phyloP scores from a whole-genome alignment of 2,888 invertebrate genomes.

The Junonia oenone region DNA sequence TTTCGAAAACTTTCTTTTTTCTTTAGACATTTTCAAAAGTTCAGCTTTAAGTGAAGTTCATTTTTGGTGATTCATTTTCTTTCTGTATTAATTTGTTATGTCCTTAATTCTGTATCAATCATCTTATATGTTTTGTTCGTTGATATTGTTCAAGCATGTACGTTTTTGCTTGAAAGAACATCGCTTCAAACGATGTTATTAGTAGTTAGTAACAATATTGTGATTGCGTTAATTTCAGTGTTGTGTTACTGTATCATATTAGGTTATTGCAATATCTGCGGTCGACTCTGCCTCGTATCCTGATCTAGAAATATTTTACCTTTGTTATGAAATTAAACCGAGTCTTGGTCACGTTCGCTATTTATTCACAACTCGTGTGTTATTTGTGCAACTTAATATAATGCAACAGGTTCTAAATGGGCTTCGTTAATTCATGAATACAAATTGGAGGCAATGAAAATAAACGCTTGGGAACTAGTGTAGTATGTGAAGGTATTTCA shows the following conservation, averaged over 20 bases:
- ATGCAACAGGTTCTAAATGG: conserved; percentile 18
- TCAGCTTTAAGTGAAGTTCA: too few species aligned
- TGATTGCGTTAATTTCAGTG: neutral
- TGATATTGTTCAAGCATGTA: neutral
- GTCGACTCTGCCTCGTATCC: conserved; percentile 42
- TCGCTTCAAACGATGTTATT: neutral
- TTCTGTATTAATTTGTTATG: too few species aligned
- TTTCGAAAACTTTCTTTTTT: conserved; percentile 34
- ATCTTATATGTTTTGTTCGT: too few species aligned
- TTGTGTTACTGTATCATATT: conserved; percentile 17
- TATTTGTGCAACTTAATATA: conserved; percentile 40
- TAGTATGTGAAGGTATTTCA: neutral
- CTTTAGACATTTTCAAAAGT: neutral
- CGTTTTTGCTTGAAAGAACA: neutral
- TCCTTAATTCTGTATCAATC: too few species aligned
- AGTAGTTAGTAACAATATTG: neutral
- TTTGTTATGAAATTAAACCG: conserved; percentile 60
- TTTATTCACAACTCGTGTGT: conserved; percentile 35
- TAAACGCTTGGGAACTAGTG: neutral
- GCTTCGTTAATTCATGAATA: conserved; percentile 4
- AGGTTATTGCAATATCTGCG: conserved; percentile 33
- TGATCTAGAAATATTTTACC: conserved; percentile 48
- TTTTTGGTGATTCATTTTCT: too few species aligned
- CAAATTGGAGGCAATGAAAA: conserved; percentile 5
- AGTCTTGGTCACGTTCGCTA: conserved; percentile 52